Evolutionary conservation across 1,140 invertebrate genomes (phyloP), one percentile per base, ranked within the genome.

Genomic region (Conus betulinus): DNA sequence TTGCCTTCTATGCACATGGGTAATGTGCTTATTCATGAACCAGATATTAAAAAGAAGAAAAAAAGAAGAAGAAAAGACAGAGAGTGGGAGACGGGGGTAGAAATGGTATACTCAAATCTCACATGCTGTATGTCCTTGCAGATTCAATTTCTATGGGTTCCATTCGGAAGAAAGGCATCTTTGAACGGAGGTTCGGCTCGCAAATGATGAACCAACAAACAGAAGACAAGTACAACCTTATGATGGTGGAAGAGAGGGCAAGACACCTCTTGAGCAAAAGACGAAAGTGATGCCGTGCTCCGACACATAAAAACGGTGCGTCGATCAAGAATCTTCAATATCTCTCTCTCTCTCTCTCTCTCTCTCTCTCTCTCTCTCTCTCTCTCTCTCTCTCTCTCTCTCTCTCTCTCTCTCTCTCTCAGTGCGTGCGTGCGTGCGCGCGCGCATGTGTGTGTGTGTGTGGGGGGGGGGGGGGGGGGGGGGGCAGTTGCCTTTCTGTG

Each of bases 201-300:
- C 90, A 90, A 89, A 87, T 91, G 71, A 85, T 90, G 76, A 89
- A 89, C 51, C 84, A 88, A 17, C 88, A 84, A 4, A 79, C 85
- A 3, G 71, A 85, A 5, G 88, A 91, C 39, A 86, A 87, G 39
- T 89, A 90, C 85, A 91, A 90, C 71, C 84, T 93, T 83, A 89
- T 84, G 51, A 88, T 90, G 25, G 63, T 93, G 76, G 89, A 91
- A 85, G 91, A 92, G 13, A 88, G 89, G 52, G 91, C 91, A 0
- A 90, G 88, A 20, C 85, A 87, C 39, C 78, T 92, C 10, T 89
- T 93, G 23, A 79, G 53, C 71, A 79, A 89, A n/a, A 53, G 91
- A 92, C 71, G 93, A 93, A 81, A 86, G 88, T 51, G 67, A 81
- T 20, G 90, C 90, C 27, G 88, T 93, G 3, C 82, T 92, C 15